Percentiles rank a stretch among this genome's conserved stretches.
These are phyloP conservation scores for Ligdia adustata DNA, from an alignment of 2,888 invertebrate genomes.

Conservation along the genomic window DNA sequence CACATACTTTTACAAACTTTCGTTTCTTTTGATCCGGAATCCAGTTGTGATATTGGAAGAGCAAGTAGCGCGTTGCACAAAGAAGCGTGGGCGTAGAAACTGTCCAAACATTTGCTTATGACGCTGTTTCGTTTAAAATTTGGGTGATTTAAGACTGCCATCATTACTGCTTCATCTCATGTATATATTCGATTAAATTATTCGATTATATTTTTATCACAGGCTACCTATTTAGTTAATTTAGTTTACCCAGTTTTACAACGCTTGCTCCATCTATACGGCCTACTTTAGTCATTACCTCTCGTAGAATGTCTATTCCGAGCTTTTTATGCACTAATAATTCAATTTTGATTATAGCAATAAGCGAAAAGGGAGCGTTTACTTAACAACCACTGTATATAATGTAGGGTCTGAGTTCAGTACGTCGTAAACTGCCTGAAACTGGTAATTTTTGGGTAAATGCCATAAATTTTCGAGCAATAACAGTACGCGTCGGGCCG, in stretches of 20 bases:
- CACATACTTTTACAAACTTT: too few relatives aligned
- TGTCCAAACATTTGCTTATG: slow-evolving; percentile 13
- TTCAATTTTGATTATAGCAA: slow-evolving; percentile 41
- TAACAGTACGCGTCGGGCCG: slow-evolving; percentile 71
- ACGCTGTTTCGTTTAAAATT: slow-evolving; percentile 6
- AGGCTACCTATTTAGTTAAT: background rate
- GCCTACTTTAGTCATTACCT: slow-evolving; percentile 23
- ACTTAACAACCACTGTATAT: slow-evolving; percentile 41
- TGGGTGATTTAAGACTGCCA: slow-evolving; percentile 13
- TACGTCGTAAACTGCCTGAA: slow-evolving; percentile 64
- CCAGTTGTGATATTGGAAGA: slow-evolving; percentile 13
- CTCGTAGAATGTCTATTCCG: slow-evolving; percentile 20
- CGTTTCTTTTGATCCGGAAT: slow-evolving; percentile 9
- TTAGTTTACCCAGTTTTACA: slow-evolving; percentile 5
- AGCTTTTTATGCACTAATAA: slow-evolving; percentile 37
- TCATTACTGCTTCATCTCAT: background rate
- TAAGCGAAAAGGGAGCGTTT: slow-evolving; percentile 40
- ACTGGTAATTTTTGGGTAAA: slow-evolving; percentile 74
- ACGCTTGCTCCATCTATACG: slow-evolving; percentile 4
- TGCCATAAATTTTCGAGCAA: slow-evolving; percentile 73
- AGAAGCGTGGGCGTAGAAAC: slow-evolving; percentile 14
- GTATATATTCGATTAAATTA: background rate
- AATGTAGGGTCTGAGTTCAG: slow-evolving; percentile 49
- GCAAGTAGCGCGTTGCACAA: slow-evolving; percentile 16
- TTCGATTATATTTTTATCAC: background rate